Base-by-base conservation (phyloP, 2,888 invertebrate genomes). In the Netelia virgata region DNA sequence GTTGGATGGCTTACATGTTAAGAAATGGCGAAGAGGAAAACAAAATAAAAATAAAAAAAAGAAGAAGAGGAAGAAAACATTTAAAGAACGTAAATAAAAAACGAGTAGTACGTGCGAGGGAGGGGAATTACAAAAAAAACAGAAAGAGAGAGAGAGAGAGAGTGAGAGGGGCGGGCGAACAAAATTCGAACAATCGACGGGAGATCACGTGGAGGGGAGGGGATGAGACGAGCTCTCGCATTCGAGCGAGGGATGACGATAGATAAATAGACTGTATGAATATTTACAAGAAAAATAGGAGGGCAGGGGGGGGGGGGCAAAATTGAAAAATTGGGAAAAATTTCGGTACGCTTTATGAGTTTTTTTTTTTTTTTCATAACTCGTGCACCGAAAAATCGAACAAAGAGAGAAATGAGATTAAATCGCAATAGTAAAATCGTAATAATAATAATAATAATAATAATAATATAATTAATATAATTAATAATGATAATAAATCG, bases 1-100 rank as follows among this genome's bases (percentile, higher is more conserved):
- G 92, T 92, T 91, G 90, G 89, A 90, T 92, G 90, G 90, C 92
- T 93, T 93, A 93, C 91, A 92, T 90, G 86, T 91, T 91, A 91
- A 91, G 78, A 84, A 91, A 90, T 43, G 55, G 81, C 66, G 74
- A 80, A 63, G 73, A 78, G 66, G 72, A 79, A 70, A 80, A 59
- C n/a, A 36, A 69, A 66, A 81, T 79, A 63, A 68, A 59, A 81
- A 77, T 77, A 78, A 66, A 64, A 59, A 64, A 59, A 53, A 64
- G 23, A 28, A 28, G 28, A 28, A 28, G 28, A 28, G 28, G 5
- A 28, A 50, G 28, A 78, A 74, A 80, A 72, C 50, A 83, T 86
- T 86, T 53, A 68, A 80, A 53, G 88, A 91, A 90, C 87, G 75
- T 90, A 90, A 88, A 85, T 88, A 88, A 84, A 87, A 28, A 89